Evolutionary conservation across 2,113 vertebrate genomes (phyloP).

Genomic region (Megaleporinus macrocephalus): DNA sequence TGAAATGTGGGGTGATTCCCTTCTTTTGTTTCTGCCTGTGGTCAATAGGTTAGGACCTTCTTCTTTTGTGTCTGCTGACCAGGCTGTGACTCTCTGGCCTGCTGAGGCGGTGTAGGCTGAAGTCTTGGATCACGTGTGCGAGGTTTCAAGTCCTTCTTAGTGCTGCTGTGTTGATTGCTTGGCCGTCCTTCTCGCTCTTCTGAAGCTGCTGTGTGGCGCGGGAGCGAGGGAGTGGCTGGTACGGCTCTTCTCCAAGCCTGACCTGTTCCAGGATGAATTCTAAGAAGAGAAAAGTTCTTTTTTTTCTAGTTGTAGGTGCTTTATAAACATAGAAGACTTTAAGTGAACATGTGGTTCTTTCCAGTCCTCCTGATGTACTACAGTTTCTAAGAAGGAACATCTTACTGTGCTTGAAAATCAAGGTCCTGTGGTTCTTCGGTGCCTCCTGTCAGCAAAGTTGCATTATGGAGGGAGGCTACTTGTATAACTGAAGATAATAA

Average conservation of each 20-base stretch:
- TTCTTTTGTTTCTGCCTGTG: constrained; percentile 6
- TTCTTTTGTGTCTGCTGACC: neutral
- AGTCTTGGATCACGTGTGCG: neutral
- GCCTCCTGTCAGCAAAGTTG: neutral
- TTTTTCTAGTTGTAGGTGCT: neutral
- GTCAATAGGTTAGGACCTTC: neutral
- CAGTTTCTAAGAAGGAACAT: neutral
- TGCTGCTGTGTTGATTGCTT: constrained; percentile 26
- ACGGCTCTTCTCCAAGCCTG: constrained; percentile 49
- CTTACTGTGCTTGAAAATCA: neutral
- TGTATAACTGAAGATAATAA: too few species aligned
- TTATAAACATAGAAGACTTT: too few species aligned
- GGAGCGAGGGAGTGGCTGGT: constrained; percentile 67
- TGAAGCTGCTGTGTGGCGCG: neutral
- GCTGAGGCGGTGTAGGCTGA: neutral
- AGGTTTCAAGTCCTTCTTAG: neutral
- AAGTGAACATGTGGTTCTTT: neutral
- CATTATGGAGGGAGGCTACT: too few species aligned
- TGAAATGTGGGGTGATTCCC: constrained; percentile 10
- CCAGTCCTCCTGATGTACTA: neutral
- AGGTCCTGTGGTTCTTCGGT: neutral
- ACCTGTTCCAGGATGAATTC: neutral
- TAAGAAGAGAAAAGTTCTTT: neutral
- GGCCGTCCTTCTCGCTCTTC: neutral
- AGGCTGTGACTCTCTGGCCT: neutral